These are phyloP conservation scores for Callocephalon fimbriatum DNA, from an alignment of 2,113 vertebrate species.

Conservation along the genomic window DNA sequence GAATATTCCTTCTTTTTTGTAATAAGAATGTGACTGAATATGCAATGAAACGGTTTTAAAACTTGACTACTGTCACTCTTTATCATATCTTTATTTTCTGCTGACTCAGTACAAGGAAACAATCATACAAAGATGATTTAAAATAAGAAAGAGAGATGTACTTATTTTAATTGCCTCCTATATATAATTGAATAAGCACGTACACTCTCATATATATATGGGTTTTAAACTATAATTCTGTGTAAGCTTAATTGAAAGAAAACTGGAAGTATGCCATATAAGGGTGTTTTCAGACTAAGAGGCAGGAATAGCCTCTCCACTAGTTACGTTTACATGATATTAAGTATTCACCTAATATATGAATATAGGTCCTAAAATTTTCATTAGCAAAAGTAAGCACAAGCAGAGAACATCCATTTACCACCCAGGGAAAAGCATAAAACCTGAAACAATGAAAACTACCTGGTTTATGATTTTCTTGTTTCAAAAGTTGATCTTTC, in stretches of 20 bases:
- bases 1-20: not conserved
- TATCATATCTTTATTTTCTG: not conserved
- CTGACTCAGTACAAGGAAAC: not conserved
- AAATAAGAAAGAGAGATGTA: not conserved
- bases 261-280: not conserved
- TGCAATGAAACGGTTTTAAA: not conserved
- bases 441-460: constrained; percentile 20
- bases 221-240: not conserved
- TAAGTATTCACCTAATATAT: not conserved
- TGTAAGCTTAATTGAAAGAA: not conserved
- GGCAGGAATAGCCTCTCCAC: not conserved
- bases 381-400: constrained; percentile 53
- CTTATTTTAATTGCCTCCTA: not conserved
- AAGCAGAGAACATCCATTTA: constrained; percentile 37
- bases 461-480: constrained; percentile 39
- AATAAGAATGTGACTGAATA: not conserved
- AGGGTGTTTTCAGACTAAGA: not conserved
- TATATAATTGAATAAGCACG: not conserved
- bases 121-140: not conserved
- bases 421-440: constrained; percentile 4
- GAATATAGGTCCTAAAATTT: constrained; percentile 6
- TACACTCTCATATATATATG: accelerated
- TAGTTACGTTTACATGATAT: not conserved
- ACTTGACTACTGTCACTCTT: not conserved
- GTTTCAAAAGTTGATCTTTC: constrained; percentile 65